A percentile compares a stretch with the other conserved stretches of the same genome.
These are phyloP conservation scores for Pseudococcus jackbeardsleyi DNA, from an alignment of 2,888 invertebrate species.

Conservation along the genomic window DNA sequence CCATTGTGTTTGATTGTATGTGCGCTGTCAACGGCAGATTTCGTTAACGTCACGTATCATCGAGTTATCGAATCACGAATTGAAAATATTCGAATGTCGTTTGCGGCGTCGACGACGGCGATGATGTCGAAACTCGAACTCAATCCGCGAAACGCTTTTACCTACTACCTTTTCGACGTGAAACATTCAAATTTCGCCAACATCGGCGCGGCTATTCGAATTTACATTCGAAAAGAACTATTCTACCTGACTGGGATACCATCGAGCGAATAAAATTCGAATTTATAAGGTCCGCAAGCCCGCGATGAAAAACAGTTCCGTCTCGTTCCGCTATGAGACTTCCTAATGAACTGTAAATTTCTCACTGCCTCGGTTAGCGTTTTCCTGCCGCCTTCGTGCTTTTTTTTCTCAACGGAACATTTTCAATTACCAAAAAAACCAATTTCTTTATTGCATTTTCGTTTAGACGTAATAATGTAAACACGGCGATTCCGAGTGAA, in stretches of 20 bases:
- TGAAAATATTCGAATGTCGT: conserved; percentile 32
- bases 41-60: conserved; percentile 49
- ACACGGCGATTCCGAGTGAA: conserved; percentile 10
- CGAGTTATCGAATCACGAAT: conserved; percentile 51
- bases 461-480: conserved; percentile 29
- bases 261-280: conserved; percentile 37
- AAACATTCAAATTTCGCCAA: not conserved
- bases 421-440: conserved; percentile 33
- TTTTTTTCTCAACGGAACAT: not conserved
- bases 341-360: conserved; percentile 45
- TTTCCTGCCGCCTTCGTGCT: not conserved
- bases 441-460: conserved; percentile 37
- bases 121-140: conserved; percentile 3
- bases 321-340: conserved; percentile 43
- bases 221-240: conserved; percentile 47
- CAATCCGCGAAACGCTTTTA: not conserved
- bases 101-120: not conserved
- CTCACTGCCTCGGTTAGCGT: not conserved
- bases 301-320: not conserved
- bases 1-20: conserved; percentile 31
- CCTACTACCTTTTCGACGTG: not conserved
- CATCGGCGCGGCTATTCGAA: conserved; percentile 24
- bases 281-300: conserved; percentile 44
- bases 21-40: conserved; percentile 42
- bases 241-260: conserved; percentile 48